Conservation (phyloP, 2,797 vertebrate species). For the Tadarida brasiliensis region DNA sequence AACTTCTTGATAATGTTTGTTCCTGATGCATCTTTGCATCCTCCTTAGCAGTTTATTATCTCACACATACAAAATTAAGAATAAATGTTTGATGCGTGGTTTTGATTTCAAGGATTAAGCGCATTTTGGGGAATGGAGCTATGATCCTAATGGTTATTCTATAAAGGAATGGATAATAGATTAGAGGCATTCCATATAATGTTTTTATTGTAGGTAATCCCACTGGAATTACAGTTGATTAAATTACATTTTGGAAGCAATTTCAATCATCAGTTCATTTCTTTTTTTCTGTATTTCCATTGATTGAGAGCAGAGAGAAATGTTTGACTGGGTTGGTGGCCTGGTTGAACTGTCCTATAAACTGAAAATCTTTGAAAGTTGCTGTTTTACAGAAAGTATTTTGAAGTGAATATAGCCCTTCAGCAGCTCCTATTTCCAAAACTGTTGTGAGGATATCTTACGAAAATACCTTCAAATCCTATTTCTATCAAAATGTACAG, state of each 20-base stretch:
- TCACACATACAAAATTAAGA: constrained; percentile 5
- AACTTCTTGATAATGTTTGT: neutral
- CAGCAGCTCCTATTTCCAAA: neutral
- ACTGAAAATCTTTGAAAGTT: constrained; percentile 37
- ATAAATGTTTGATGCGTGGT: constrained; percentile 12
- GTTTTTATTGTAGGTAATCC: constrained; percentile 37
- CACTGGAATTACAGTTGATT: neutral
- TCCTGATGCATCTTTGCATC: neutral
- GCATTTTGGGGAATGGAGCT: neutral
- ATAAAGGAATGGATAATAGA: constrained; percentile 17
- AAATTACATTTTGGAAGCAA: constrained; percentile 14
- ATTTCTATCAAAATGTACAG: constrained; percentile 36
- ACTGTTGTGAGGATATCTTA: constrained; percentile 9
- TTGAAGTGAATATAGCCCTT: constrained; percentile 27
- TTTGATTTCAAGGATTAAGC: constrained; percentile 39
- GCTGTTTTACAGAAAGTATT: constrained; percentile 48
- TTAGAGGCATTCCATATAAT: neutral
- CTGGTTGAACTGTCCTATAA: neutral
- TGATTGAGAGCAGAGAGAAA: neutral
- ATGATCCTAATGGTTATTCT: neutral
- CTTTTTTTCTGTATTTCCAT: constrained; percentile 1
- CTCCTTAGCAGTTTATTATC: neutral
- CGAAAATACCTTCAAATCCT: constrained; percentile 32
- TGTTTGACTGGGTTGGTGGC: neutral
- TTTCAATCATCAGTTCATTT: constrained; percentile 1